Conservation (phyloP, 2,797 vertebrate genomes). For the Trachurus trachurus region DNA sequence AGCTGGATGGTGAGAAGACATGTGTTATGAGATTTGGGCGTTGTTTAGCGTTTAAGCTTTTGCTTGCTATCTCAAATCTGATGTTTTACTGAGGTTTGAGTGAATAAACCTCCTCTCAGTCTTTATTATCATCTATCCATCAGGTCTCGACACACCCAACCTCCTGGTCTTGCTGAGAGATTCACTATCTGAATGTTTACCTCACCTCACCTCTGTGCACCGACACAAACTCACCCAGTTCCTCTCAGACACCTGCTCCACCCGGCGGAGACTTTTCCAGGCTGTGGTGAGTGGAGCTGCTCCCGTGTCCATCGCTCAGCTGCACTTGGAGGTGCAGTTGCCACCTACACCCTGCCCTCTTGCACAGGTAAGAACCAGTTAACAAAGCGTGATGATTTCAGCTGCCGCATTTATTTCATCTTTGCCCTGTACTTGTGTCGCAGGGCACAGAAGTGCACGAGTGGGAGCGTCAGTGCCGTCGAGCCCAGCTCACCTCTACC, state of each 20-base stretch:
- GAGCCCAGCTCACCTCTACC: background rate
- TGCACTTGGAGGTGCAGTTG: slow-evolving; percentile 63
- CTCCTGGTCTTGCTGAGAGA: slow-evolving; percentile 41
- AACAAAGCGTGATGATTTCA: no score
- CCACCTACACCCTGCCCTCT: slow-evolving; percentile 63
- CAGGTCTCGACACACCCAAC: slow-evolving; percentile 33
- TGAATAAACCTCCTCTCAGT: no score
- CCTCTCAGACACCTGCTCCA: slow-evolving; percentile 48
- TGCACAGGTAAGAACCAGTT: slow-evolving; percentile 36
- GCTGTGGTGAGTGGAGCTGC: slow-evolving; percentile 35
- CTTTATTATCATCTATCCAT: slow-evolving; percentile 7
- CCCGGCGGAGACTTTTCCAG: slow-evolving; percentile 54
- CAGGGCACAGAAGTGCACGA: slow-evolving; percentile 55
- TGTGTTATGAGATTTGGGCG: background rate
- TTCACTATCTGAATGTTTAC: slow-evolving; percentile 33
- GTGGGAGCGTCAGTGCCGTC: slow-evolving; percentile 38
- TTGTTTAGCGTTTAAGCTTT: background rate
- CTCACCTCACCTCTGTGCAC: slow-evolving; percentile 46
- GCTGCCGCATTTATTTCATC: background rate
- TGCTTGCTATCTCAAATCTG: no score
- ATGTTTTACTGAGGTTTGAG: no score
- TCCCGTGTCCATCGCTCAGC: background rate
- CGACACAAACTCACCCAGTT: slow-evolving; percentile 36
- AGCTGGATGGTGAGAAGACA: slow-evolving; percentile 55
- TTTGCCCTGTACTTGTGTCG: background rate